phyloP scores from a whole-genome alignment of 2,888 invertebrate species.

The Mythimna impura region DNA sequence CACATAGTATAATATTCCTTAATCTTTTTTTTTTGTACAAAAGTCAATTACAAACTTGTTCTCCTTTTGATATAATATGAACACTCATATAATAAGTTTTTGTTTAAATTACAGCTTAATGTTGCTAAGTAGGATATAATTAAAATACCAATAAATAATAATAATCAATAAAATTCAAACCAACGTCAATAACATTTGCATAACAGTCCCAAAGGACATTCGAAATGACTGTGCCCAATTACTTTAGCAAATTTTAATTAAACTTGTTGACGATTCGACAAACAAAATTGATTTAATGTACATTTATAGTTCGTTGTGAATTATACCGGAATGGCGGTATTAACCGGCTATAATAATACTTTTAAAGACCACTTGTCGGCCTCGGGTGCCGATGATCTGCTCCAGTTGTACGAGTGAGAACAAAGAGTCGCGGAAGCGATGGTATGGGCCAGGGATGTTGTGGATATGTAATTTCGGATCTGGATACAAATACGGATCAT shows the following conservation, averaged over 20 bases:
- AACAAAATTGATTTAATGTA: constrained; percentile 44
- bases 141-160: constrained; percentile 11
- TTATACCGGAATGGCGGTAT: constrained; percentile 62
- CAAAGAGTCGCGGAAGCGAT: constrained; percentile 78
- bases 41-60: not conserved
- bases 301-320: constrained; percentile 25
- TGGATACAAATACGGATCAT: no score
- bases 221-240: constrained; percentile 33
- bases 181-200: constrained; percentile 41
- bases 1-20: not conserved
- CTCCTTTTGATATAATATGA: not conserved
- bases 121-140: not conserved
- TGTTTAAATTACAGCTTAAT: constrained; percentile 1
- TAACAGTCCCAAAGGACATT: constrained; percentile 40
- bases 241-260: constrained; percentile 48
- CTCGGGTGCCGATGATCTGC: constrained; percentile 71
- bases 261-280: constrained; percentile 34
- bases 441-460: not conserved
- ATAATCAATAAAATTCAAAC: not conserved
- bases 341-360: constrained; percentile 45
- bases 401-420: constrained; percentile 69
- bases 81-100: not conserved
- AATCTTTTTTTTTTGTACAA: not conserved
- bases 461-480: no score
- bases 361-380: constrained; percentile 84